These are phyloP conservation scores for Cichladusa arquata DNA, from an alignment of 2,113 vertebrate genomes.

Conservation along the genomic window DNA sequence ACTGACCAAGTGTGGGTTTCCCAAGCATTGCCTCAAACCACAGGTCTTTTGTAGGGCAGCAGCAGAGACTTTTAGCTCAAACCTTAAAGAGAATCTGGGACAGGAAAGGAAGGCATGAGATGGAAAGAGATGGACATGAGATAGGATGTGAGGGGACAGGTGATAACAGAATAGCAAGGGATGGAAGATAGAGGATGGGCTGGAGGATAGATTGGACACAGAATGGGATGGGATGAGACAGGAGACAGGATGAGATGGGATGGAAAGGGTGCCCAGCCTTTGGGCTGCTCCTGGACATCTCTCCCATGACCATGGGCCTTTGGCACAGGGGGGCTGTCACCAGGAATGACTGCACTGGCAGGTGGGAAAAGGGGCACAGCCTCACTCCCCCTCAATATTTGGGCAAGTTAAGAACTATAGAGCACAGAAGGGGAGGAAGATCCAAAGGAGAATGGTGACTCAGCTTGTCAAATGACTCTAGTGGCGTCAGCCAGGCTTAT, in stretches of 20 bases:
- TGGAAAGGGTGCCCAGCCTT: not conserved
- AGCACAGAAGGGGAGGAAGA: not conserved
- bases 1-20: not conserved
- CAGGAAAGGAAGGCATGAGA: not conserved
- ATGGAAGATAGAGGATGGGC: not conserved
- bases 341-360: not conserved
- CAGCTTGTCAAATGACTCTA: not conserved
- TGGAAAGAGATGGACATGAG: not conserved
- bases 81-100: not conserved
- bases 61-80: not conserved
- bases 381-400: not conserved
- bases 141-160: not conserved
- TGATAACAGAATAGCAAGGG: too few species aligned
- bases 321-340: not conserved
- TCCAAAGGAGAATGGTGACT: not conserved
- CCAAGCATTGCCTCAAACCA: not conserved
- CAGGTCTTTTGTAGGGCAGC: not conserved
- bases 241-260: not conserved
- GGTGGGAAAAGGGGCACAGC: not conserved
- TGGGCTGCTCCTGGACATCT: not conserved
- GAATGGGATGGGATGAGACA: not conserved
- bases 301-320: not conserved
- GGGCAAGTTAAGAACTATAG: not conserved
- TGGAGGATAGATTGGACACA: not conserved
- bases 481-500: not conserved